These are phyloP conservation scores for Scytalopus superciliaris DNA, from an alignment of 2,113 vertebrate genomes.

Conservation along the genomic window DNA sequence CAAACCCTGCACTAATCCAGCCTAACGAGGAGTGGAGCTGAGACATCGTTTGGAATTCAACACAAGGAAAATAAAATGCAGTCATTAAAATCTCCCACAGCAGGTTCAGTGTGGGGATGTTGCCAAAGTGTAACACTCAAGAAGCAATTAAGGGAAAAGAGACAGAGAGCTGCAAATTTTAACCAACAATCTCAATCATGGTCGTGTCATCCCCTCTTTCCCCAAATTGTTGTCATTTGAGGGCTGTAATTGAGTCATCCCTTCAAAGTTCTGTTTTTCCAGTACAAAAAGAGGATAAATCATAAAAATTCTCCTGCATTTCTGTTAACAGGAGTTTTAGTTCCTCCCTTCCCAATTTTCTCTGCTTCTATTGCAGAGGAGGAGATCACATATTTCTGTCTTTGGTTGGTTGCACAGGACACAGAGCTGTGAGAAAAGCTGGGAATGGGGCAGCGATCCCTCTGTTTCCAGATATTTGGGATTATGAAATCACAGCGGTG, in stretches of 20 bases:
- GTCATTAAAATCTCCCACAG: not conserved
- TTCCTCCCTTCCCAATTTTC: not conserved
- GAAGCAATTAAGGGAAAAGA: not conserved
- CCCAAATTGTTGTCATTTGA: not conserved
- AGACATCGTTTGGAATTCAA: not conserved
- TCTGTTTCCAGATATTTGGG: no score
- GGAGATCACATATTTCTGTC: no score
- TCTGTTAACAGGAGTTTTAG: not conserved
- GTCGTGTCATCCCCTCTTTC: accelerated
- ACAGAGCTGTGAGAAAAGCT: no score
- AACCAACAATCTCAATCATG: not conserved
- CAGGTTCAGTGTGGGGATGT: not conserved
- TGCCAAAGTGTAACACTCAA: not conserved
- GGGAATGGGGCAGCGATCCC: no score
- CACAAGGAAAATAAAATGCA: not conserved
- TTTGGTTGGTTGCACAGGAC: no score
- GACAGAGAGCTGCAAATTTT: not conserved
- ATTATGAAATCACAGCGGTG: no score
- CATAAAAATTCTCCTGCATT: not conserved
- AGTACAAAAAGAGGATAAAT: not conserved
- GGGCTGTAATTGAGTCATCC: not conserved
- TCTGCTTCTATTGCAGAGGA: not conserved
- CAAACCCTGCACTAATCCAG: not conserved
- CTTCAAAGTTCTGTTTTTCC: not conserved
- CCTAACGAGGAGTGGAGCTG: not conserved